These are phyloP conservation scores for Rhombomys opimus DNA, from an alignment of 2,113 vertebrate species.

Conservation along the genomic window DNA sequence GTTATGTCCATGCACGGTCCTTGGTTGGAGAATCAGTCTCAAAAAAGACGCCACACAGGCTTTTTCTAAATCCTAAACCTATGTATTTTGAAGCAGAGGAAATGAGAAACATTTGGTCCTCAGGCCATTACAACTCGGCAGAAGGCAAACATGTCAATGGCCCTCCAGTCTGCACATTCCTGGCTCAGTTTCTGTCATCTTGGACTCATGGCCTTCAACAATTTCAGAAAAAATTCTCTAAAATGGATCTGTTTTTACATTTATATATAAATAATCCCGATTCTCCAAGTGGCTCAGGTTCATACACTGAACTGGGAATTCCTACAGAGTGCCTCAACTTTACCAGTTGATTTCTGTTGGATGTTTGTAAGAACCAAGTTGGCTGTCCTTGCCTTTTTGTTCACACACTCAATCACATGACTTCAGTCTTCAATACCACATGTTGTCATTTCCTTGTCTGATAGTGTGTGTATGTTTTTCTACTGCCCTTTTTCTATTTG, in stretches of 20 bases:
- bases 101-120: not conserved
- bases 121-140: not conserved
- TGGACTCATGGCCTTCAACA: not conserved
- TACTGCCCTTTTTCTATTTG: not conserved
- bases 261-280: not conserved
- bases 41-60: no score
- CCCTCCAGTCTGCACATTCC: not conserved
- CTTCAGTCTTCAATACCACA: not conserved
- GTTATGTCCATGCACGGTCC: no score
- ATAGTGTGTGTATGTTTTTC: not conserved
- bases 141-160: not conserved
- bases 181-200: not conserved
- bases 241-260: not conserved
- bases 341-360: no score
- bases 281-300: not conserved
- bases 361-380: not conserved
- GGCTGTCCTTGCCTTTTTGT: not conserved
- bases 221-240: not conserved
- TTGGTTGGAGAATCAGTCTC: no score
- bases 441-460: not conserved
- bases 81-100: not conserved
- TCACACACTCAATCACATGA: not conserved
- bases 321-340: not conserved
- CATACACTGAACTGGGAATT: not conserved
- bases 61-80: not conserved